Conservation (phyloP, 2,113 vertebrate species). For the Lycocorax pyrrhopterus region DNA sequence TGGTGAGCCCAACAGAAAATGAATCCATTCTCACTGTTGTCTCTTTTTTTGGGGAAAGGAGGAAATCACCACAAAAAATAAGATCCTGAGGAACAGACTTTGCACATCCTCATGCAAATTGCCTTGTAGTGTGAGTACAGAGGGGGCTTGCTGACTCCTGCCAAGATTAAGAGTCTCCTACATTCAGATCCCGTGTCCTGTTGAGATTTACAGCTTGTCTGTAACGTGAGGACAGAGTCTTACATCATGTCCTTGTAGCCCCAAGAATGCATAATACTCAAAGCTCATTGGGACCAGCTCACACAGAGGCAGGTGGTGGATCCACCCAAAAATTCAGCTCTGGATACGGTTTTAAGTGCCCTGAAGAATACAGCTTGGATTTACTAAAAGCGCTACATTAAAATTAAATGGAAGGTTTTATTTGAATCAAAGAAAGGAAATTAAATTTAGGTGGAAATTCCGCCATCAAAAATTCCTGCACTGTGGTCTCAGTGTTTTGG, state of each 20-base stretch:
- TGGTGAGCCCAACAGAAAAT: neutral
- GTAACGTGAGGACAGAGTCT: neutral
- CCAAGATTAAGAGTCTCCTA: neutral
- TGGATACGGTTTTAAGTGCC: neutral
- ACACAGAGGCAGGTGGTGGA: rapidly evolving
- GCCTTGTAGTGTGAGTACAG: neutral
- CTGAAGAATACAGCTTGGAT: neutral
- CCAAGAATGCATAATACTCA: neutral
- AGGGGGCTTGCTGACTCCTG: neutral
- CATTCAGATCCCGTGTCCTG: neutral
- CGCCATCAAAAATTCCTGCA: neutral
- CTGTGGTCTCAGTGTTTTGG: neutral
- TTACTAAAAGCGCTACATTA: neutral
- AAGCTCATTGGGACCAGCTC: neutral
- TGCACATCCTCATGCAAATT: neutral
- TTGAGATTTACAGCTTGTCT: neutral
- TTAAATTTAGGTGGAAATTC: constrained; percentile 5
- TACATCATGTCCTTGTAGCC: neutral
- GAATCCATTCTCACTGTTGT: neutral
- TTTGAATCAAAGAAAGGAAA: constrained; percentile 36
- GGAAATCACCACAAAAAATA: neutral
- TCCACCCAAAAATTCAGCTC: neutral
- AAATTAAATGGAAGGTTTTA: neutral
- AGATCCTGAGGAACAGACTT: neutral
- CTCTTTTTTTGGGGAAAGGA: neutral